A percentile compares a stretch with the other conserved stretches of the same genome.
Conservation (phyloP, 2,888 invertebrate genomes). For the Erannis defoliaria region DNA sequence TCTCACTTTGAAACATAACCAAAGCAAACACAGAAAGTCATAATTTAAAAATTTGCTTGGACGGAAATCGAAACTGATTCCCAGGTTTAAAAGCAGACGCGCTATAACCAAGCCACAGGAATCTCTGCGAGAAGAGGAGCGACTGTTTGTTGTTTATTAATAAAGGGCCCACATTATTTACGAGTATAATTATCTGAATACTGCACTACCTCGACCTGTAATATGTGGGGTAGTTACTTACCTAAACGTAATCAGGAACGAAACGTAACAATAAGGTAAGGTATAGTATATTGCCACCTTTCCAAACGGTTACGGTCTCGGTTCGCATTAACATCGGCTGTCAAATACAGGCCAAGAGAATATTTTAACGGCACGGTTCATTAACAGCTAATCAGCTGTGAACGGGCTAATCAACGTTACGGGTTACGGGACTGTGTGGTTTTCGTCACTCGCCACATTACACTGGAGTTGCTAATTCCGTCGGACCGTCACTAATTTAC, state of each 20-base stretch:
- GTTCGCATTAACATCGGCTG: constrained; percentile 4
- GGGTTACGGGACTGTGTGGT: constrained; percentile 1
- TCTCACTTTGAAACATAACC: too few species aligned
- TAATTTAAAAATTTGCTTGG: too few species aligned
- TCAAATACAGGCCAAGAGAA: constrained; percentile 12
- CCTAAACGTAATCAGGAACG: not conserved
- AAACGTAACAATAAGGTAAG: not conserved
- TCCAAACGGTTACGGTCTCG: not conserved
- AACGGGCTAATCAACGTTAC: constrained; percentile 18
- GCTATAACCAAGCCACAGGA: too few species aligned
- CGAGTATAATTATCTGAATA: too few species aligned
- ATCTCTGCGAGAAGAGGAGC: too few species aligned
- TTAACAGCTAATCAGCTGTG: constrained; percentile 23
- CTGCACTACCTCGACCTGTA: too few species aligned
- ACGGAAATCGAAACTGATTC: too few species aligned
- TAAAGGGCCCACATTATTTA: too few species aligned
- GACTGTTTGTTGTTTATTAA: too few species aligned
- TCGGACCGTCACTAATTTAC: constrained; percentile 5
- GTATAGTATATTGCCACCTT: not conserved
- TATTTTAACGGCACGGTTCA: constrained; percentile 18
- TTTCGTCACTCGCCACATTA: constrained; percentile 11
- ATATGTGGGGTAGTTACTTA: not conserved
- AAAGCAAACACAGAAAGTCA: too few species aligned
- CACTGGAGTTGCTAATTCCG: constrained; percentile 12
- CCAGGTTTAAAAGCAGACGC: too few species aligned